A percentile compares a stretch with the other conserved stretches of the same genome.
Evolutionary conservation across 2,113 vertebrate species (phyloP).

Genomic region (Ellobius talpinus): DNA sequence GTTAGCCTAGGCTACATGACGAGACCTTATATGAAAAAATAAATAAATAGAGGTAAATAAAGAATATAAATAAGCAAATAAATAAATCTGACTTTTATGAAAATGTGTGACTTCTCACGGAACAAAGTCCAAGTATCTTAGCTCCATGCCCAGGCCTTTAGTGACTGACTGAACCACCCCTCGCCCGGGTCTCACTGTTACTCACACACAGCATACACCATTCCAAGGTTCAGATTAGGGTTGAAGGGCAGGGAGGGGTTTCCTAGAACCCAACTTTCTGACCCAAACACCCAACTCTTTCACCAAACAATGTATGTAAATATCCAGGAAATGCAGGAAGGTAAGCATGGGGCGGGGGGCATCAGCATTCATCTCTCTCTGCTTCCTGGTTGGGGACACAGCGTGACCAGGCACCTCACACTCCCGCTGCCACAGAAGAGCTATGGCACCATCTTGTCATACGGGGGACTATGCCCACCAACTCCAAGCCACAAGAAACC

Average conservation of each 20-base stretch:
- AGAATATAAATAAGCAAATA: not conserved
- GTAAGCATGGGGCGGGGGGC: not conserved
- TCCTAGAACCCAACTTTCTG: not conserved
- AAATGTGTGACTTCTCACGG: not conserved
- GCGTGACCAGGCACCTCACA: not conserved
- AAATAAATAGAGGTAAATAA: not conserved
- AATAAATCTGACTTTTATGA: not conserved
- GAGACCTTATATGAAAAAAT: not conserved
- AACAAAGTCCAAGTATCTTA: not conserved
- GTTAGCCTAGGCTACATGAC: not conserved
- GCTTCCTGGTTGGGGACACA: not conserved
- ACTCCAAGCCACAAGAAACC: not conserved
- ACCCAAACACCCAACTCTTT: not conserved
- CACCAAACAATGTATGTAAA: not conserved
- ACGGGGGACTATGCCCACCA: not conserved
- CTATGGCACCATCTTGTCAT: not conserved
- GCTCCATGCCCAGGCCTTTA: not conserved
- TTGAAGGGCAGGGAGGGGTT: not conserved
- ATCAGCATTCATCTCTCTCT: not conserved
- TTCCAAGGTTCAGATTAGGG: not conserved
- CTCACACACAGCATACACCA: too few relatives aligned
- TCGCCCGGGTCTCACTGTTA: not conserved
- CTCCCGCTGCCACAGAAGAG: not conserved
- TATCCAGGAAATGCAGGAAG: not conserved
- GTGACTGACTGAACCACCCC: not conserved